These are phyloP conservation scores for Manduca sexta DNA, from an alignment of 1,140 invertebrate species.

Conservation along the genomic window DNA sequence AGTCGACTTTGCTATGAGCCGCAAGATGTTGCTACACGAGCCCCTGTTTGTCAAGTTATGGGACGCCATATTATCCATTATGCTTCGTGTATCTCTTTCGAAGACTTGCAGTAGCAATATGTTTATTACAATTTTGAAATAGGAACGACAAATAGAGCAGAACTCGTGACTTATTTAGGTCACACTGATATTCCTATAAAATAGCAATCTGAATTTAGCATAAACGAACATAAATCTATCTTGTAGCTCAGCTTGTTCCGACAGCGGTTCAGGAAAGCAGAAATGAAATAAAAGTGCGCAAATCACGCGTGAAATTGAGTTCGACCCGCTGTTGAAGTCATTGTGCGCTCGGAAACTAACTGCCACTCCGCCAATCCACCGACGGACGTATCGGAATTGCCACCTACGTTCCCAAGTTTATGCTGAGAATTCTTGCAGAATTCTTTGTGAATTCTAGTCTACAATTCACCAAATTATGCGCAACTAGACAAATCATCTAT, in stretches of 20 bases:
- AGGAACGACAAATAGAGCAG: too few species aligned
- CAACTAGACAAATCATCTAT: slow-evolving; percentile 8
- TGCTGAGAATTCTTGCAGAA: too few species aligned
- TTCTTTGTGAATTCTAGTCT: too few species aligned
- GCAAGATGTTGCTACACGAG: slow-evolving; percentile 48
- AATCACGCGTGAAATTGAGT: slow-evolving; percentile 68
- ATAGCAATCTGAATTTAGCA: background rate
- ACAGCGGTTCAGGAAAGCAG: slow-evolving; percentile 37
- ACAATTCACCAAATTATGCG: background rate
- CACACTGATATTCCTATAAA: background rate
- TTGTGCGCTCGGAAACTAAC: slow-evolving; percentile 40
- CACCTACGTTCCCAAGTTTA: background rate
- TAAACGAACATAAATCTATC: slow-evolving; percentile 16
- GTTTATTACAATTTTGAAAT: too few species aligned
- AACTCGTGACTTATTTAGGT: background rate
- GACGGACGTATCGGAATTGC: slow-evolving; percentile 23
- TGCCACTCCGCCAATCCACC: slow-evolving; percentile 21
- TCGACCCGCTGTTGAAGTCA: slow-evolving; percentile 47
- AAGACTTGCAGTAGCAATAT: too few species aligned
- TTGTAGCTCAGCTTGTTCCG: slow-evolving; percentile 22
- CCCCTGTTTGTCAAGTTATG: slow-evolving; percentile 50
- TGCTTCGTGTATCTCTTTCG: background rate
- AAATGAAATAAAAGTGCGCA: slow-evolving; percentile 63
- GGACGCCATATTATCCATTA: slow-evolving; percentile 27
- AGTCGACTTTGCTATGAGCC: slow-evolving; percentile 39